phyloP scores from a whole-genome alignment of 2,113 vertebrate genomes.

The Notiomystis cincta region DNA sequence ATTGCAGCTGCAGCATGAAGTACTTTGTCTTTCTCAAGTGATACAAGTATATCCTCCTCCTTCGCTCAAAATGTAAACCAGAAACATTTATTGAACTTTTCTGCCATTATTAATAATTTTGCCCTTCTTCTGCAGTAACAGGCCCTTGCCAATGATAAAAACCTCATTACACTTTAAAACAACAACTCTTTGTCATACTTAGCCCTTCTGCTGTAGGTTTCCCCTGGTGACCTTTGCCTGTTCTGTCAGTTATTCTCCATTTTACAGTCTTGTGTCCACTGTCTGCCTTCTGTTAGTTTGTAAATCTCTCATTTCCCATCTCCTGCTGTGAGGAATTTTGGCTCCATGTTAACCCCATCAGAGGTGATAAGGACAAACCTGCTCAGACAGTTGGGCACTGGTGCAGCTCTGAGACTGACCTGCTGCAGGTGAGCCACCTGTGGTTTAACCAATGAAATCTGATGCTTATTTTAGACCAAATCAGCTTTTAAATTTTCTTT shows the following conservation, averaged over 20 bases:
- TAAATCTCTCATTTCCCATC: neutral
- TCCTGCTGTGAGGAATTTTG: neutral
- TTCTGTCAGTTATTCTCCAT: neutral
- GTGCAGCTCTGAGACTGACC: neutral
- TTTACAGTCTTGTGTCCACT: neutral
- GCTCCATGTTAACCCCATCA: neutral
- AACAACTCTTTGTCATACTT: neutral
- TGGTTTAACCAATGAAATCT: neutral
- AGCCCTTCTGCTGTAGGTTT: neutral
- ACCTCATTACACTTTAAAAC: neutral
- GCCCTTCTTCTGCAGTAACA: neutral
- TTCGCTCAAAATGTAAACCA: neutral
- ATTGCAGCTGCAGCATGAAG: conserved; percentile 23
- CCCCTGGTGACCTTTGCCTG: neutral
- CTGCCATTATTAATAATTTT: neutral
- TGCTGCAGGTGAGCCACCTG: neutral
- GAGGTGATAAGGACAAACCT: neutral
- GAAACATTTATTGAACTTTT: conserved; percentile 3
- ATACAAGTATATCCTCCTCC: neutral
- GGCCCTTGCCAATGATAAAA: neutral
- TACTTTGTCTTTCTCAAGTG: conserved; percentile 26
- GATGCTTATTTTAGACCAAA: neutral
- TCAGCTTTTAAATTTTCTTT: neutral
- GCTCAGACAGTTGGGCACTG: fast-evolving
- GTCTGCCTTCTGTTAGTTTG: neutral